phyloP scores from a whole-genome alignment of 2,113 vertebrate genomes.

The Podarcis raffonei region DNA sequence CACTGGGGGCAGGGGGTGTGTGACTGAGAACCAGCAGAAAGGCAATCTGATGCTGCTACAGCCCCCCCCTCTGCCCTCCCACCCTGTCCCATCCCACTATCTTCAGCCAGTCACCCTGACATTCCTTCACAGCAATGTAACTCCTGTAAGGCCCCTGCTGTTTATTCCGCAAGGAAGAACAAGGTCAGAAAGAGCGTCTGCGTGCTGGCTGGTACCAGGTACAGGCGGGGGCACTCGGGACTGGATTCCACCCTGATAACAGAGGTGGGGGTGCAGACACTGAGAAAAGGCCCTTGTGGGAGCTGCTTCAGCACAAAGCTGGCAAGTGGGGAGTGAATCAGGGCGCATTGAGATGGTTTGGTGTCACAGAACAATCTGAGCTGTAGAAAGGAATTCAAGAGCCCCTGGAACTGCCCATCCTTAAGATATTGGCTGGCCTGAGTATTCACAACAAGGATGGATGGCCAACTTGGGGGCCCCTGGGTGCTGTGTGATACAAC shows the following conservation, averaged over 20 bases:
- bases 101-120: conserved; percentile 41
- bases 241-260: conserved; percentile 53
- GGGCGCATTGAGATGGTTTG: background rate
- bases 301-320: conserved; percentile 44
- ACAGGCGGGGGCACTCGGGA: conserved; percentile 28
- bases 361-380: too few species aligned
- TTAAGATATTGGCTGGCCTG: too few species aligned
- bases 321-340: conserved; percentile 45
- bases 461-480: too few species aligned
- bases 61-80: conserved; percentile 1
- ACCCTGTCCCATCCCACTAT: background rate
- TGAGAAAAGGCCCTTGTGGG: background rate
- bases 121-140: conserved; percentile 64
- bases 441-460: too few species aligned
- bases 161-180: background rate
- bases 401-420: too few species aligned
- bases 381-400: too few species aligned
- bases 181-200: conserved; percentile 55
- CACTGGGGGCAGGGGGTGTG: background rate
- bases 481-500: too few species aligned
- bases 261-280: background rate
- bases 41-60: conserved; percentile 46
- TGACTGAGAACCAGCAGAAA: conserved; percentile 53
- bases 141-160: conserved; percentile 45
- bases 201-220: conserved; percentile 75